Percentiles rank a stretch among this genome's conserved stretches.
phyloP scores from a whole-genome alignment of 2,113 vertebrate species.

The Tapirus terrestris region DNA sequence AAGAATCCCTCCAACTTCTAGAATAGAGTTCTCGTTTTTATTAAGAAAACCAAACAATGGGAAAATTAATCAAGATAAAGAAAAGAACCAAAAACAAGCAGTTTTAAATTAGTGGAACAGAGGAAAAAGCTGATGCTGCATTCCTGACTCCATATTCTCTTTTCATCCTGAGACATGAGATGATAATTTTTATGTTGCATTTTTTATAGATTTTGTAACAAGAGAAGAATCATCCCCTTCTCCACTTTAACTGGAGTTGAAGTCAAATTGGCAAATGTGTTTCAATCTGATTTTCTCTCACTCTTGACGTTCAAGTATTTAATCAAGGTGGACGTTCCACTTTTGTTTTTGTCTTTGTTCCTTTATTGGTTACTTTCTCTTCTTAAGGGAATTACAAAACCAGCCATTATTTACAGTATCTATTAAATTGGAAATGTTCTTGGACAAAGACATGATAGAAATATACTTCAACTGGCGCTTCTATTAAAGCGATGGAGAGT shows the following conservation, averaged over 20 bases:
- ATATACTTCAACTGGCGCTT: neutral
- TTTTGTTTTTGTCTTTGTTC: neutral
- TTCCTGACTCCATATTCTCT: neutral
- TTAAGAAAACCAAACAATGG: neutral
- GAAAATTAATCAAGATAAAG: neutral
- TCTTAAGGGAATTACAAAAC: neutral
- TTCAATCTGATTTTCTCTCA: conserved; percentile 79
- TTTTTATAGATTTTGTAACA: neutral
- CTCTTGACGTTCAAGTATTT: conserved; percentile 74
- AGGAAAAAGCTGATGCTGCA: neutral
- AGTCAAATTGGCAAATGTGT: conserved; percentile 73
- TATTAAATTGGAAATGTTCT: neutral
- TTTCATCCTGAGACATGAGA: neutral
- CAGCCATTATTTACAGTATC: neutral
- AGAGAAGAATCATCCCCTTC: conserved; percentile 13
- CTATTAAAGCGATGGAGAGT: neutral
- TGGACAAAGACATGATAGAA: neutral
- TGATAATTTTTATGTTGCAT: neutral
- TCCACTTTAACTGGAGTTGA: conserved; percentile 72
- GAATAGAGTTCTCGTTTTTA: neutral
- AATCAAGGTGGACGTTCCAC: neutral
- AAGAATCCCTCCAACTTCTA: neutral
- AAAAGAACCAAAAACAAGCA: neutral
- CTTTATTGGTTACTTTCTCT: neutral
- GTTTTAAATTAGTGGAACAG: neutral